Evolutionary conservation across 23 tunicate species (phyloP).

Genomic region (Clavelina lepadiformis): DNA sequence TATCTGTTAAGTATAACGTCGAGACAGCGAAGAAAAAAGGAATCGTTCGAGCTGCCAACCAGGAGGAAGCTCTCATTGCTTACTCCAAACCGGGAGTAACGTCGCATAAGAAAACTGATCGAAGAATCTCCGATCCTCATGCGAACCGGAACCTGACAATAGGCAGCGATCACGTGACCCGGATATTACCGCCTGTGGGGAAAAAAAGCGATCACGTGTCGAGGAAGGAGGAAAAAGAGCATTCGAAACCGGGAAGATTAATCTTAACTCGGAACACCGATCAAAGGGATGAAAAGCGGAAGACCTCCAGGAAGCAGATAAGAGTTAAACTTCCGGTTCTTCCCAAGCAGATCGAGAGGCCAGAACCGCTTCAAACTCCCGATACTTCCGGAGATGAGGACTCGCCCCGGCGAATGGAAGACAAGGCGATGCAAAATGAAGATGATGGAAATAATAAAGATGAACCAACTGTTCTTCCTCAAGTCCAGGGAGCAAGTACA

Average conservation of each 20-base stretch:
- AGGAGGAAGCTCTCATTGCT: background rate
- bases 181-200: background rate
- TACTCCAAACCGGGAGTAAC: background rate
- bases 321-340: slow-evolving; percentile 23
- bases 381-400: no score
- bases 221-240: slow-evolving; percentile 1
- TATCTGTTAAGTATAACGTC: slow-evolving; percentile 47
- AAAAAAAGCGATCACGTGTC: background rate
- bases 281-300: background rate
- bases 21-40: slow-evolving; percentile 36
- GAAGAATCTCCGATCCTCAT: background rate
- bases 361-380: no score
- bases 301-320: background rate
- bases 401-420: background rate
- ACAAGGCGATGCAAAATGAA: background rate
- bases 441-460: background rate
- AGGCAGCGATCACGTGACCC: slow-evolving; percentile 11
- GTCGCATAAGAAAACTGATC: slow-evolving; percentile 1
- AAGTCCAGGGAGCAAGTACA: slow-evolving; percentile 8
- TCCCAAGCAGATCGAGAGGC: slow-evolving; percentile 14
- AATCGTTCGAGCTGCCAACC: slow-evolving; percentile 8
- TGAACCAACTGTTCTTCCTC: background rate
- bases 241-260: slow-evolving; percentile 6
- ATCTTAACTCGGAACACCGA: slow-evolving; percentile 23
- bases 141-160: slow-evolving; percentile 7